Conservation (phyloP, 2,113 vertebrate genomes). For the Antechinus stuartii region DNA sequence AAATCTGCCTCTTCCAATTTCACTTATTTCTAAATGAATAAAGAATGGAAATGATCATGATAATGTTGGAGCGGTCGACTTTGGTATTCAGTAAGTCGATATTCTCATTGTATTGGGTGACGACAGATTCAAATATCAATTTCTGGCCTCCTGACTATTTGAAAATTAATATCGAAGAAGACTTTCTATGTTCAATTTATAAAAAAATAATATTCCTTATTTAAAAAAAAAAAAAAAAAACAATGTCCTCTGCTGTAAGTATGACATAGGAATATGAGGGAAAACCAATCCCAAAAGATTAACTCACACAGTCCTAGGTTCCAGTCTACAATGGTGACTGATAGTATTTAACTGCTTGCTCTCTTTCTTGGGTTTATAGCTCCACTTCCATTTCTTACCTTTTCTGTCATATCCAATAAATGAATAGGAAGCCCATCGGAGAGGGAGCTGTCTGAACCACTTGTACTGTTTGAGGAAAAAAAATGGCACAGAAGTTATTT, state of each 20-base stretch:
- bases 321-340: not conserved
- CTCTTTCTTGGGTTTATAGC: not conserved
- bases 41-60: not conserved
- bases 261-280: not conserved
- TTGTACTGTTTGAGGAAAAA: conserved; percentile 85
- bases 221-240: no score
- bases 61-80: not conserved
- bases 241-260: not conserved
- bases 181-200: not conserved
- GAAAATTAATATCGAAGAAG: not conserved
- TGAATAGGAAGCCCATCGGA: conserved; percentile 88
- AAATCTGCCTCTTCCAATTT: not conserved
- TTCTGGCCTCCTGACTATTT: not conserved
- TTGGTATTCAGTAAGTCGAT: not conserved
- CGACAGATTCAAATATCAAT: not conserved
- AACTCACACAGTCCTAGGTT: not conserved
- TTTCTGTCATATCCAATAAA: conserved; percentile 70
- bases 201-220: no score
- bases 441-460: conserved; percentile 92
- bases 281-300: not conserved
- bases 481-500: conserved; percentile 18
- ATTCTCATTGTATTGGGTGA: not conserved
- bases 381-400: conserved; percentile 64
- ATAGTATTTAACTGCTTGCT: not conserved
- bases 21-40: not conserved